Conservation (phyloP, 2,888 invertebrate genomes). For the Mycogona germanica region DNA sequence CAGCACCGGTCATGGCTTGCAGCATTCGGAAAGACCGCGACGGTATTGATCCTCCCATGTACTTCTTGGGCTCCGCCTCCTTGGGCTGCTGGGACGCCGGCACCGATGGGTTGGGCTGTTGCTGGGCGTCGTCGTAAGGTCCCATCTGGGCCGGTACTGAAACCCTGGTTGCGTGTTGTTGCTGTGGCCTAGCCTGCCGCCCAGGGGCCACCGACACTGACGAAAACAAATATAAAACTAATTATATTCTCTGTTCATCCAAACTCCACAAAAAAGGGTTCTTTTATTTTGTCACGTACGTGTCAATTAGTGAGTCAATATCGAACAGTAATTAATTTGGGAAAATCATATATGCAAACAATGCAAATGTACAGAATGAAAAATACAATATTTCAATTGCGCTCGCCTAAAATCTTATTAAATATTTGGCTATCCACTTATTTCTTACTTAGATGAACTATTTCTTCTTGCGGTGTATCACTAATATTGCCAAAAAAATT, state of each 20-base stretch:
- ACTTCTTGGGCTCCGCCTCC: conserved; percentile 31
- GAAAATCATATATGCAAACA: too few relatives aligned
- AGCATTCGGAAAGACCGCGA: conserved; percentile 65
- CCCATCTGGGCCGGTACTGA: neutral
- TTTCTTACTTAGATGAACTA: too few relatives aligned
- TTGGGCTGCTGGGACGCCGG: conserved; percentile 25
- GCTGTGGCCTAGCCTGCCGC: neutral
- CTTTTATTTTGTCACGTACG: too few relatives aligned
- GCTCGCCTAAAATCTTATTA: too few relatives aligned
- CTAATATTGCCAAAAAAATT: too few relatives aligned
- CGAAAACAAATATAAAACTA: neutral
- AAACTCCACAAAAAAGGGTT: too few relatives aligned
- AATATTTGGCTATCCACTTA: too few relatives aligned
- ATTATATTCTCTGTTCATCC: neutral
- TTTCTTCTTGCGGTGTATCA: too few relatives aligned
- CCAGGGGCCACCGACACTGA: neutral
- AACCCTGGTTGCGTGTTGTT: conserved; percentile 2
- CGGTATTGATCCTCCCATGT: conserved; percentile 58
- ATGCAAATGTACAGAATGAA: too few relatives aligned
- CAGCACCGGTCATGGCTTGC: conserved; percentile 58
- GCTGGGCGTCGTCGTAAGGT: neutral
- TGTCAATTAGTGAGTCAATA: too few relatives aligned
- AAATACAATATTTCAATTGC: too few relatives aligned
- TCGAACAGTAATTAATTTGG: too few relatives aligned
- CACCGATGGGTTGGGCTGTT: conserved; percentile 1